phyloP scores from a whole-genome alignment of 2,888 invertebrate species.

The Plagodis pulveraria region DNA sequence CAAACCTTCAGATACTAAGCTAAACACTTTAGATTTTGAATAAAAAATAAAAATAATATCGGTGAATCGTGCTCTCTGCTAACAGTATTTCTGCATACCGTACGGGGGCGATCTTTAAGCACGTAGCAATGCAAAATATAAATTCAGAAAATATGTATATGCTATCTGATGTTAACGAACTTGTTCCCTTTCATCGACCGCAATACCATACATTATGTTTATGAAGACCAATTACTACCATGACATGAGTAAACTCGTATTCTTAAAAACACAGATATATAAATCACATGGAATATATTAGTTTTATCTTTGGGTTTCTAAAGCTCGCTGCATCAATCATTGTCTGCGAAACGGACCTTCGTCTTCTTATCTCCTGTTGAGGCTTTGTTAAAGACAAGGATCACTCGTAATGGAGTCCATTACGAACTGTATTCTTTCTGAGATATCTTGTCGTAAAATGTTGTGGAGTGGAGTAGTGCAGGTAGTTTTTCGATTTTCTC shows the following conservation, averaged over 20 bases:
- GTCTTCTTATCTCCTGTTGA: slow-evolving; percentile 60
- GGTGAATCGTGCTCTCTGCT: no score
- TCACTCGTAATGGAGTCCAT: slow-evolving; percentile 60
- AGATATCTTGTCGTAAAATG: slow-evolving; percentile 33
- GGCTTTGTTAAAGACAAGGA: slow-evolving; percentile 60
- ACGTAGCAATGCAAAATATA: no score
- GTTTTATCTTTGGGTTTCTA: slow-evolving; percentile 48
- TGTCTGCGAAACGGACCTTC: slow-evolving; percentile 60
- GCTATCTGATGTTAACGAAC: neutral
- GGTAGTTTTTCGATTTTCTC: slow-evolving; percentile 31
- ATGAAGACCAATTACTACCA: slow-evolving; percentile 43
- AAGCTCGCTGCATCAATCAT: slow-evolving; percentile 70
- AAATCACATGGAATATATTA: slow-evolving; percentile 49
- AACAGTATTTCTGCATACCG: no score
- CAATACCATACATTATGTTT: slow-evolving; percentile 42
- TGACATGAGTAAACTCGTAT: slow-evolving; percentile 27
- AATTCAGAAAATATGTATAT: no score
- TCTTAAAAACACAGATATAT: slow-evolving; percentile 46
- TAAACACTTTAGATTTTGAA: no score
- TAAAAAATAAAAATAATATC: no score
- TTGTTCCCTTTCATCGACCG: slow-evolving; percentile 21
- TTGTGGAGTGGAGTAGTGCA: slow-evolving; percentile 17
- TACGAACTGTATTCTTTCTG: slow-evolving; percentile 47
- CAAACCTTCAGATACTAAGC: no score
- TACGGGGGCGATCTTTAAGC: no score